Percentiles rank a stretch among this genome's conserved stretches.
phyloP scores from a whole-genome alignment of 2,797 vertebrate species.

The Enoplosus armatus region DNA sequence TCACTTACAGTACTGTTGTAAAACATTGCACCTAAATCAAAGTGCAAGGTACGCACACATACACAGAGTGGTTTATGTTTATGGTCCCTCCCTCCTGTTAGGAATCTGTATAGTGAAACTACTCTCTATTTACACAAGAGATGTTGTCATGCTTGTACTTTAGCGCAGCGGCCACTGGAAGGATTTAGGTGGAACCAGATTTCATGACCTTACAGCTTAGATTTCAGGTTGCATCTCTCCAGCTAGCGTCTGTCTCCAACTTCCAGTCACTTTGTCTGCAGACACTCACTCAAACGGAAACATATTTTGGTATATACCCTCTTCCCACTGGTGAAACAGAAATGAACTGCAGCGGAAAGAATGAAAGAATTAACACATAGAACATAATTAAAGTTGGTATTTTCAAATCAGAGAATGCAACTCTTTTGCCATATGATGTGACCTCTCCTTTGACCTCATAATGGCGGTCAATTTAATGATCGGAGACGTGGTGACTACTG shows the following conservation, averaged over 20 bases:
- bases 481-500: neutral
- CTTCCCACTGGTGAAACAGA: neutral
- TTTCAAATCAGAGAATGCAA: neutral
- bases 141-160: constrained; percentile 26
- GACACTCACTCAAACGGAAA: neutral
- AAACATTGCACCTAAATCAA: constrained; percentile 70
- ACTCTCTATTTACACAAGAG: constrained; percentile 18
- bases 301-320: neutral
- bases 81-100: constrained; percentile 20
- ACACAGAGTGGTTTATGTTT: constrained; percentile 54
- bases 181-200: constrained; percentile 15
- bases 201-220: neutral
- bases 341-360: neutral
- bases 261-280: constrained; percentile 2
- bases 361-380: neutral
- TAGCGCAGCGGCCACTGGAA: neutral
- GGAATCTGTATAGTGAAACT: constrained; percentile 35
- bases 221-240: neutral
- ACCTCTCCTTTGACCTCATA: neutral
- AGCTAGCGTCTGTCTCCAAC: neutral
- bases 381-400: neutral
- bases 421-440: neutral
- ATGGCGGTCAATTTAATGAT: constrained; percentile 4
- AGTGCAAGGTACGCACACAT: constrained; percentile 52
- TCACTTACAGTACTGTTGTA: constrained; percentile 52